These are phyloP conservation scores for Tipula vernalis DNA, from an alignment of 2,888 invertebrate species.

Conservation along the genomic window DNA sequence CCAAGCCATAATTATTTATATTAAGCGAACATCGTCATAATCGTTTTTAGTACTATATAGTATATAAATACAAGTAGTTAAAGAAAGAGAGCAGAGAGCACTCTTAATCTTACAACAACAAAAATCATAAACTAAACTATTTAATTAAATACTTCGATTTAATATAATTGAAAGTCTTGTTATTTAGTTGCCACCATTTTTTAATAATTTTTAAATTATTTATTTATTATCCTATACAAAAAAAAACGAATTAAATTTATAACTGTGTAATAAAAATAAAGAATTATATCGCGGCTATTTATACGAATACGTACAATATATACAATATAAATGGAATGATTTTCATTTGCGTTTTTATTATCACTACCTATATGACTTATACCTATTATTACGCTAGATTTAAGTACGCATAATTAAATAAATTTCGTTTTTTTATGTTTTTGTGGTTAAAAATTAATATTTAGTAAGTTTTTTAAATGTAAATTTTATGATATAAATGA, in stretches of 20 bases:
- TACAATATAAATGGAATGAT: neutral
- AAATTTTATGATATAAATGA: neutral
- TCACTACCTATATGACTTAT: neutral
- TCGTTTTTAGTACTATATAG: neutral
- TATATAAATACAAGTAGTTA: neutral
- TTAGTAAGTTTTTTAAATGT: neutral
- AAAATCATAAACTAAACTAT: neutral
- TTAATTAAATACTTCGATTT: neutral
- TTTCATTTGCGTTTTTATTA: neutral
- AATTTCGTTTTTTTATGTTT: neutral
- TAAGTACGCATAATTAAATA: neutral
- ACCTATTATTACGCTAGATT: neutral
- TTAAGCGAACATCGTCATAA: slow-evolving; percentile 27
- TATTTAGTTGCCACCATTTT: neutral
- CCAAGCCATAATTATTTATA: slow-evolving; percentile 81
- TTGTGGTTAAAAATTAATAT: neutral
- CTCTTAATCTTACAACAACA: neutral
- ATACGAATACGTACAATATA: neutral
- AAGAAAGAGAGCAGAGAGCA: neutral
- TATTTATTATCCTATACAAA: neutral
- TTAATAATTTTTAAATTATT: neutral
- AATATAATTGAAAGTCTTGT: neutral
- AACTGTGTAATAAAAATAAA: neutral
- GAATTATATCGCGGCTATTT: neutral
- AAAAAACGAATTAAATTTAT: neutral